Evolutionary conservation across 2,888 invertebrate genomes (phyloP).

Genomic region (Therioaphis trifolii): DNA sequence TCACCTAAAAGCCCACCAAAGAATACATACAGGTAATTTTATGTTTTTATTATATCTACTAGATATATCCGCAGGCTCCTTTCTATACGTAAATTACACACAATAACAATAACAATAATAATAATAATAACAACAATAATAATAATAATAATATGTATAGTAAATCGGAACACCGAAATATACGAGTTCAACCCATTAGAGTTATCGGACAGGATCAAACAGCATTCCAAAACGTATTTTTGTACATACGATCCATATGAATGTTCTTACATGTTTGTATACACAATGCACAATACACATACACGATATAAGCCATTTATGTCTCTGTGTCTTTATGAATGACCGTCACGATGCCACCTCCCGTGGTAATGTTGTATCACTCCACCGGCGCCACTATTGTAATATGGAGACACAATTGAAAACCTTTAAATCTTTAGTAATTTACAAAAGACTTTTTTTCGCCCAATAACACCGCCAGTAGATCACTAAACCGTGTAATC

Average conservation of each 20-base stretch:
- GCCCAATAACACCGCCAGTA: neutral
- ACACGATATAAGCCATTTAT: neutral
- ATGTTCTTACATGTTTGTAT: neutral
- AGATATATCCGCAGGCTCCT: neutral
- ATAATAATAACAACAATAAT: too few species aligned
- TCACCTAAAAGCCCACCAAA: conserved; percentile 96
- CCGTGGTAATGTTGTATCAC: conserved; percentile 28
- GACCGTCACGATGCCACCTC: neutral
- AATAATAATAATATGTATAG: neutral
- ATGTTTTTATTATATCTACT: neutral
- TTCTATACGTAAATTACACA: neutral
- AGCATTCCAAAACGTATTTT: conserved; percentile 44
- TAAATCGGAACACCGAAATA: conserved; percentile 17
- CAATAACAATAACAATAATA: neutral
- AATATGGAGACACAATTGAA: conserved; percentile 5
- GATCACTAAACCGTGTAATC: conserved; percentile 53
- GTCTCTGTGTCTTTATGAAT: conserved; percentile 32
- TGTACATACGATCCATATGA: neutral
- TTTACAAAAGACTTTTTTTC: conserved; percentile 22
- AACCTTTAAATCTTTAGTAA: conserved; percentile 17
- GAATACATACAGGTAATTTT: conserved; percentile 93
- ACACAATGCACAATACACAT: neutral
- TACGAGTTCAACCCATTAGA: conserved; percentile 36
- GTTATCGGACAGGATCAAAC: conserved; percentile 41
- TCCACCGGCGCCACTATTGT: conserved; percentile 52